Evolutionary conservation across 2,113 vertebrate genomes (phyloP).

Genomic region (Pelecanus crispus): DNA sequence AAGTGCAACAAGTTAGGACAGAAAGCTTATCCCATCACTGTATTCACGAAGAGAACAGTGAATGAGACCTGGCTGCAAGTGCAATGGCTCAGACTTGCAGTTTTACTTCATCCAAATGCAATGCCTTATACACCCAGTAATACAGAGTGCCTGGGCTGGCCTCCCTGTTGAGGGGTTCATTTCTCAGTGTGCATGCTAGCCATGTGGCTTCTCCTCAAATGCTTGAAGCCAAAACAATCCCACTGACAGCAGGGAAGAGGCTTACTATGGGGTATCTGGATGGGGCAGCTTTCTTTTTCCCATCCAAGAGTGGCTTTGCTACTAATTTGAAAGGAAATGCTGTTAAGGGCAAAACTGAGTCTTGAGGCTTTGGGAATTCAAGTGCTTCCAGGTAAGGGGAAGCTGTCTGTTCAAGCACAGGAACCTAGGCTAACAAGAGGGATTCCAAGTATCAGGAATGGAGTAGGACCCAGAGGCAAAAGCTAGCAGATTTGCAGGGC

Average conservation of each 20-base stretch:
- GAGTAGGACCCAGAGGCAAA: neutral
- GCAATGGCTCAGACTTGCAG: rapidly evolving
- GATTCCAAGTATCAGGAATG: neutral
- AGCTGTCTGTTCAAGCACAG: neutral
- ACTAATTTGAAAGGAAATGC: neutral
- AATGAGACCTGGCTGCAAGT: neutral
- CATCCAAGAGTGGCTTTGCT: neutral
- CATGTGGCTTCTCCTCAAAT: neutral
- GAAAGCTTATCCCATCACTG: neutral
- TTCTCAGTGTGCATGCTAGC: neutral
- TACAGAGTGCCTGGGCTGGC: neutral
- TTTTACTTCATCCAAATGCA: neutral
- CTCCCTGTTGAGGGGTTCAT: neutral
- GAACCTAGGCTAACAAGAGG: neutral
- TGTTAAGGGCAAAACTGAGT: neutral
- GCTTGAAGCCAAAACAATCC: neutral
- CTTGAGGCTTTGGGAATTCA: neutral
- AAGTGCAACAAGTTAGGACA: neutral
- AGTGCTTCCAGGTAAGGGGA: neutral
- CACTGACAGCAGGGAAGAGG: neutral
- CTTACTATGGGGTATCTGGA: neutral
- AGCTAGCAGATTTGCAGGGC: neutral
- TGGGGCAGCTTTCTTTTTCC: neutral
- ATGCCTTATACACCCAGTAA: too few relatives aligned
- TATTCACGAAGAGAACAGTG: neutral